These are phyloP conservation scores for Megaleporinus macrocephalus DNA, from an alignment of 2,113 vertebrate species.

Conservation along the genomic window DNA sequence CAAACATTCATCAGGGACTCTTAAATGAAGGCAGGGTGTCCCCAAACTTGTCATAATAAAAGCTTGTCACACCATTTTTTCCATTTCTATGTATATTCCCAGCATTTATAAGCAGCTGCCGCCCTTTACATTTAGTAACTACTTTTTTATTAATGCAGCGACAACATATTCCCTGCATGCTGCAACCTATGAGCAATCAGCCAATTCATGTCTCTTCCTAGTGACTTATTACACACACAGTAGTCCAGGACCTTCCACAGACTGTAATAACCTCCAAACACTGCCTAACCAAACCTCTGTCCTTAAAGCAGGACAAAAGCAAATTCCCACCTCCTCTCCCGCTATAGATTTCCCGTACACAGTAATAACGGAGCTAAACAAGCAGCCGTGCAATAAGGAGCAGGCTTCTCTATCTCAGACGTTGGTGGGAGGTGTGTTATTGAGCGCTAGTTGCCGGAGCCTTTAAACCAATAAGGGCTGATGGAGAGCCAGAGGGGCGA, in stretches of 20 bases:
- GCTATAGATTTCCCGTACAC: neutral
- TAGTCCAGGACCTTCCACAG: neutral
- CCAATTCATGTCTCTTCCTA: neutral
- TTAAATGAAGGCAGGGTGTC: too few species aligned
- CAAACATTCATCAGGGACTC: too few species aligned
- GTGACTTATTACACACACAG: neutral
- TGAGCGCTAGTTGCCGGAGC: neutral
- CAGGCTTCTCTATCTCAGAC: neutral
- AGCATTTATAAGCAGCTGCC: too few species aligned
- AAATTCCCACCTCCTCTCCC: neutral
- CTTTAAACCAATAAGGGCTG: slow-evolving; percentile 20
- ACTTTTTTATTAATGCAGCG: neutral
- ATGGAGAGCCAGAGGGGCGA: slow-evolving; percentile 8
- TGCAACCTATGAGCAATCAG: neutral
- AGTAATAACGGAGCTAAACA: neutral
- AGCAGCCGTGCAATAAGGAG: slow-evolving; percentile 6
- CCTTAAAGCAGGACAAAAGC: neutral
- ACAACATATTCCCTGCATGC: neutral
- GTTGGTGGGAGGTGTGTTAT: slow-evolving; percentile 2
- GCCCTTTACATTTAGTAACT: neutral
- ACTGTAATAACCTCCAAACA: neutral
- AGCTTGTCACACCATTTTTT: too few species aligned
- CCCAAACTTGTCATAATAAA: too few species aligned
- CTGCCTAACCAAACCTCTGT: neutral
- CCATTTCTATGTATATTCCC: too few species aligned